Base-by-base conservation (phyloP, 2,113 vertebrate species). In the Romanogobio albipinnatus region DNA sequence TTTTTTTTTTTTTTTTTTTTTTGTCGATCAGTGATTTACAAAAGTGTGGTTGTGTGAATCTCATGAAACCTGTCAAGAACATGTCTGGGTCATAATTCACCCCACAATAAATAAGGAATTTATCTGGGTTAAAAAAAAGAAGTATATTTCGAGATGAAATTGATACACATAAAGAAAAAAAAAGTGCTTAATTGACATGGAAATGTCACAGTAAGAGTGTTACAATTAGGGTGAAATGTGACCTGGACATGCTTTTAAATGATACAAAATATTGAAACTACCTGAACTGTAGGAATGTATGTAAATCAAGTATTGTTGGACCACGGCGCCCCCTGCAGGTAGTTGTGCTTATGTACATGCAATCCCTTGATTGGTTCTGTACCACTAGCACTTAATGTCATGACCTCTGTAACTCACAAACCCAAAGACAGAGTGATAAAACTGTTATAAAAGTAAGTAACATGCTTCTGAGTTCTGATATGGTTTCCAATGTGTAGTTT, bases 291-390 rank as follows among this genome's bases (percentile, higher is more conserved):
- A 45, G 19, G 29, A 77, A 58, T n/a, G 29, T 6, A 36, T n/a
- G 29, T 36, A 33, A 78, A 29, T 43, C 76, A 43, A n/a, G 58
- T 11, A 53, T 75, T 79, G 61, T 45, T 80, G 47, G 49, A 33
- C 43, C 13, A 26, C 66, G 47, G 53, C 62, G 71, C 84, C 84
- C 76, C 61, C 84, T 86, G 77, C 33, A 45, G 84, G 84, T 51
- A 49, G 68, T 51, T 88, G 43, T 43, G 71, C 43, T 68, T 26
- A 22, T 11, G 62, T 71, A 53, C 53, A 61, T 24, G 49, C 61
- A n/a, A n/a, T 59, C 56, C 3, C 6, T 61, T 24, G 56, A 9
- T 14, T 14, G 58, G 5, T 79, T 79, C 39, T 61, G 36, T 45
- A 17, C 3, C 19, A 62, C 39, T 26, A 26, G 77, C 77, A 29